Conservation (phyloP, 2,888 invertebrate genomes). For the Phymatocera aterrima region DNA sequence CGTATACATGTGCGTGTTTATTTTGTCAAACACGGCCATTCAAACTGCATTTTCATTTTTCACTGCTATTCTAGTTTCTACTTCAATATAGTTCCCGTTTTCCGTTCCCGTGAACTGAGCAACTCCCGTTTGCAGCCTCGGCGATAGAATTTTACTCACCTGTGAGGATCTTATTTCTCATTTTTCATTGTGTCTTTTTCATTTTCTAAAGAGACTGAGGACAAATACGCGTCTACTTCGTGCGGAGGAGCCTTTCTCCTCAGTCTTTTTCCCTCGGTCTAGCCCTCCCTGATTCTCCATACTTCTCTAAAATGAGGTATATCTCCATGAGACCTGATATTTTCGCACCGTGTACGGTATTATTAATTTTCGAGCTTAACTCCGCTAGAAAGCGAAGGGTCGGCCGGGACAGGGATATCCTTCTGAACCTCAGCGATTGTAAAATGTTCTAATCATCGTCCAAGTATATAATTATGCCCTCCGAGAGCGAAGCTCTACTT, state of each 20-base stretch:
- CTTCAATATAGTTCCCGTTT: neutral
- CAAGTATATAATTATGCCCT: neutral
- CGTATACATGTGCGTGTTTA: neutral
- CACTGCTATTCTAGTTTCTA: neutral
- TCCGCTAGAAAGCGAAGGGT: neutral
- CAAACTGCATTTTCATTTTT: neutral
- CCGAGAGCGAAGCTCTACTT: neutral
- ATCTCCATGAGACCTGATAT: neutral
- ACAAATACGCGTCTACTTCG: constrained; percentile 7
- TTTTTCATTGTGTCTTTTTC: constrained; percentile 35
- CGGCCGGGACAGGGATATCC: neutral
- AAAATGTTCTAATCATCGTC: constrained; percentile 5
- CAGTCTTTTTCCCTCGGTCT: neutral
- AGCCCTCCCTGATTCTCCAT: neutral
- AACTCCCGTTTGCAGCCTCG: neutral
- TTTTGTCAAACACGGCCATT: constrained; percentile 10
- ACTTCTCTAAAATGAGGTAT: neutral
- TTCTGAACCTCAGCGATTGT: neutral
- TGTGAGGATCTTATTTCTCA: constrained; percentile 28
- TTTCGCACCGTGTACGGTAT: neutral
- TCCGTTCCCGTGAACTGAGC: neutral
- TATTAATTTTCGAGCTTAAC: constrained; percentile 15
- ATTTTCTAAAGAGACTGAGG: constrained; percentile 15
- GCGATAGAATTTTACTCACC: constrained; percentile 13
- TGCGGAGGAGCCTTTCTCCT: neutral